Conservation (phyloP, 2,888 invertebrate species). For the Hetaerina titia region DNA sequence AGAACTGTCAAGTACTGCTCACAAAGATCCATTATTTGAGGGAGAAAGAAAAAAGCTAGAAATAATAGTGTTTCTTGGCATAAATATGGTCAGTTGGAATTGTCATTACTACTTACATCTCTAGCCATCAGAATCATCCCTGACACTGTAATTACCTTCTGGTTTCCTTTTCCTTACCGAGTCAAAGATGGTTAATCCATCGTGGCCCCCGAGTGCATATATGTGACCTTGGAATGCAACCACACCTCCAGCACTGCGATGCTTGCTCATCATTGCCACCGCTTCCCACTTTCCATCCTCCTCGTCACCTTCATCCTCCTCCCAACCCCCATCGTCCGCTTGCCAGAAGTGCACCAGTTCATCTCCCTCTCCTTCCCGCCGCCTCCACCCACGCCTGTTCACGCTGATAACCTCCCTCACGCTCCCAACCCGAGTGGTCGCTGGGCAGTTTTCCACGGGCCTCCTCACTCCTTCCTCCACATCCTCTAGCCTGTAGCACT, state of each 20-base stretch:
- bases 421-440: neutral
- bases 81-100: too few species aligned
- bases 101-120: too few species aligned
- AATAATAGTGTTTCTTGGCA: too few species aligned
- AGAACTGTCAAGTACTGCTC: too few species aligned
- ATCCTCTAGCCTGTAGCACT: conserved; percentile 85
- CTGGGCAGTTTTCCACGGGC: neutral
- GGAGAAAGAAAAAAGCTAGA: too few species aligned
- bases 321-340: neutral
- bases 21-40: too few species aligned
- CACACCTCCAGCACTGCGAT: conserved; percentile 86
- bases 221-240: conserved; percentile 86
- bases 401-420: neutral
- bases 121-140: too few species aligned
- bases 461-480: conserved; percentile 42
- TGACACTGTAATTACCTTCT: too few species aligned
- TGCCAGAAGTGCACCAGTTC: neutral
- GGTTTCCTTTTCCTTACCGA: conserved; percentile 79
- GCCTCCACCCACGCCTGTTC: neutral
- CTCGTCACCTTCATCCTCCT: conserved; percentile 50
- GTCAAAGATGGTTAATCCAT: conserved; percentile 92
- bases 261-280: conserved; percentile 86
- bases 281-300: conserved; percentile 86
- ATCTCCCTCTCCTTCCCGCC: neutral
- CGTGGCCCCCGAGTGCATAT: conserved; percentile 92